A percentile compares a stretch with the other conserved stretches of the same genome.
Conservation (phyloP, 2,113 vertebrate genomes). For the Megaleporinus macrocephalus region DNA sequence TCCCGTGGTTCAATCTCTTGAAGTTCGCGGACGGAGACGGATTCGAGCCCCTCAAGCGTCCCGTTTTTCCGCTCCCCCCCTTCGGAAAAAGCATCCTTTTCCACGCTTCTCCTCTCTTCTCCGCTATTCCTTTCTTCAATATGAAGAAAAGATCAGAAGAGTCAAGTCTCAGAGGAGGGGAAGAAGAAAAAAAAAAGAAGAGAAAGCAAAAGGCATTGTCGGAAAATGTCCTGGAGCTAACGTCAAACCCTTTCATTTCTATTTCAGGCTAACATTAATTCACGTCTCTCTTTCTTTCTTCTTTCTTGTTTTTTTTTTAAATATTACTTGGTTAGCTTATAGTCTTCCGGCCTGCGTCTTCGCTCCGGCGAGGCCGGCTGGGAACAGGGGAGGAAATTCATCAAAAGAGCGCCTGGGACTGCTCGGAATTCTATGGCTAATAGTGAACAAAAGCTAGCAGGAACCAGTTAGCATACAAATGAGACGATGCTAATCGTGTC, state of each 20-base stretch:
- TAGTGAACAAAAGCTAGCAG: background rate
- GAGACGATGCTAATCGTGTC: slow-evolving; percentile 15
- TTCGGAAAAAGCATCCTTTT: background rate
- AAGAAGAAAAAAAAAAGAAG: slow-evolving; percentile 8
- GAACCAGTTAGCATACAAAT: slow-evolving; percentile 32
- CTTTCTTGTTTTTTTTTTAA: slow-evolving; percentile 6
- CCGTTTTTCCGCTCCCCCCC: background rate
- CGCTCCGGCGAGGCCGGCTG: slow-evolving; percentile 33
- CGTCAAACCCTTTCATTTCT: slow-evolving; percentile 41
- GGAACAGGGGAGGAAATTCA: slow-evolving; percentile 32
- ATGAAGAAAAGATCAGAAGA: slow-evolving; percentile 61
- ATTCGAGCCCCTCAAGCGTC: background rate
- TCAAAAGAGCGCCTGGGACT: slow-evolving; percentile 21
- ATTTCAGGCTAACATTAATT: slow-evolving; percentile 45
- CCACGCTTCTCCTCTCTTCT: slow-evolving; percentile 35
- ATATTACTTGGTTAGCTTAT: slow-evolving; percentile 53
- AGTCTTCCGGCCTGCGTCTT: slow-evolving; percentile 32
- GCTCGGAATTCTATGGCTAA: slow-evolving; percentile 29
- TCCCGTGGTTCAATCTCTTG: background rate
- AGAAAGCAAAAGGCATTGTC: background rate
- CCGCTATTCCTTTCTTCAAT: slow-evolving; percentile 58
- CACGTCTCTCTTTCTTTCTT: background rate
- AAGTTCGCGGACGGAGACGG: background rate
- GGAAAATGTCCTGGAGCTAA: slow-evolving; percentile 47
- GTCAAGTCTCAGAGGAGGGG: slow-evolving; percentile 17